Conservation (phyloP, 1,140 invertebrate species). For the Listronotus oregonensis region DNA sequence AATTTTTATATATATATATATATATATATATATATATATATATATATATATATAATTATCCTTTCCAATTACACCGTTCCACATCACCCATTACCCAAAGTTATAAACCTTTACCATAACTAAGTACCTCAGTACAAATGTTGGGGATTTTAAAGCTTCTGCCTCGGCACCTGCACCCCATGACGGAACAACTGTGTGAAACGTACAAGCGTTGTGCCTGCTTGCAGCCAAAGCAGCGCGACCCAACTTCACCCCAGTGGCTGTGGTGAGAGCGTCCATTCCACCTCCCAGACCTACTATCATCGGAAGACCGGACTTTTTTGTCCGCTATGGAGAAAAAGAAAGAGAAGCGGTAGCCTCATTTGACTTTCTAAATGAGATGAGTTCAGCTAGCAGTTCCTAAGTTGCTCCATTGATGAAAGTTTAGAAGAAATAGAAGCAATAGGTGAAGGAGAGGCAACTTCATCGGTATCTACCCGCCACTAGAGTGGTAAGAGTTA, state of each 20-base stretch:
- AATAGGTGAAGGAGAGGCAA: constrained; percentile 7
- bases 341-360: constrained; percentile 76
- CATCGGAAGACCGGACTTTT: constrained; percentile 76
- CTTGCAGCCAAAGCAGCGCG: constrained; percentile 64
- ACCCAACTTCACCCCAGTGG: constrained; percentile 57
- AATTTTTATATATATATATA: too few species aligned
- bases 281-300: constrained; percentile 65
- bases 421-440: constrained; percentile 37
- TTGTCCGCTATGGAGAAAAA: constrained; percentile 76
- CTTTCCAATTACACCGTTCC: background rate
- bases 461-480: background rate
- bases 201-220: constrained; percentile 36
- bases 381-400: constrained; percentile 60
- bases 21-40: too few species aligned
- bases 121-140: constrained; percentile 50
- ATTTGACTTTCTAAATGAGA: constrained; percentile 78
- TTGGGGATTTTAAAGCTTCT: constrained; percentile 55
- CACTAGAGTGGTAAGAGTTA: constrained; percentile 20
- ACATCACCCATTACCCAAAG: background rate
- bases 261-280: constrained; percentile 57
- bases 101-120: background rate
- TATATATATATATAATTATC: too few species aligned
- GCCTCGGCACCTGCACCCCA: constrained; percentile 57
- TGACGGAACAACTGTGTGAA: constrained; percentile 53
- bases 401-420: constrained; percentile 59